Base-by-base conservation (phyloP, 1,140 invertebrate species). In the Microplitis mediator region DNA sequence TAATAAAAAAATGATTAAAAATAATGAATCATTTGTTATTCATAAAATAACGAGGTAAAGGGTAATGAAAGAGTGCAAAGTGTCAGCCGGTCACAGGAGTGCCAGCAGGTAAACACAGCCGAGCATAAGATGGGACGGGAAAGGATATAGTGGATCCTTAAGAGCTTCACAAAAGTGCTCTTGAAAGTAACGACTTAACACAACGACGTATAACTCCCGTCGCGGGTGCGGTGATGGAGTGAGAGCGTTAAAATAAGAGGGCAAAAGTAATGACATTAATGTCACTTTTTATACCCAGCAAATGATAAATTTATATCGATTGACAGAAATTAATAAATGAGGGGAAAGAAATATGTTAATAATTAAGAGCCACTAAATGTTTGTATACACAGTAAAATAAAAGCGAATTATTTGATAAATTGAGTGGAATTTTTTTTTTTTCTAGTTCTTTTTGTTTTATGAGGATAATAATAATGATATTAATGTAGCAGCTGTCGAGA, bases 41-140 rank as follows among this genome's bases (percentile, higher is more conserved):
- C 13, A 54, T 58, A 36, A 56, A 56, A 68, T 36, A 58, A 35
- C 23, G 35, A 68, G 14, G 36, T 35, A 58, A 56, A 68, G 54
- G 34, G 56, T 68, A 68, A 68, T 58, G 54, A 56, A n/a, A 32
- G 35, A 56, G 35, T 14, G 52, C 23, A 14, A 68, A 54, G n/a
- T 54, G 52, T 45, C 52, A 54, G n/a, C 16, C 13, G 5, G 52
- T 54, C 52, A 54, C 9, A 54, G 52, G 52, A 14, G 52, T 16
- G 52, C 52, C 52, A 54, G 52, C 2, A 54, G 52, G 52, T 54
- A 54, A 54, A 54, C 52, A 54, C 39, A 45, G 11, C 39, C 6
- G 39, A 45, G 39, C 6, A 45, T 5, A 45, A 45, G 6, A 45
- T 45, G 11, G 11, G 39, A 54, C n/a, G 16, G 13, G n/a, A 54